Conservation (phyloP, 2,888 invertebrate species). For the Acanthopleura granulata region DNA sequence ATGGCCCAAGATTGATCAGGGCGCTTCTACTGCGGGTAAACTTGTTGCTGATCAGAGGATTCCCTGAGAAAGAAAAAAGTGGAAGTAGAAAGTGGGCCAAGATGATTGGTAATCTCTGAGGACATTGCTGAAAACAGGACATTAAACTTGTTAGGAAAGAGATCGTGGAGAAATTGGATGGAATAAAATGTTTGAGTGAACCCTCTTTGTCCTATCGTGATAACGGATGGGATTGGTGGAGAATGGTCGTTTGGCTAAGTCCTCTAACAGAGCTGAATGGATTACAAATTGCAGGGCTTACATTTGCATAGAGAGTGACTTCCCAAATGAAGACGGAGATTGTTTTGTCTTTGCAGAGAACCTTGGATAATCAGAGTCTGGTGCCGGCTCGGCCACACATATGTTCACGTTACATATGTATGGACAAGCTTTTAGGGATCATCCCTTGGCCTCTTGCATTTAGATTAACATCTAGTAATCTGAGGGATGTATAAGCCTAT, state of each 20-base stretch:
- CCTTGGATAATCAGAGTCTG: too few species aligned
- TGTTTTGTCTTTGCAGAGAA: background rate
- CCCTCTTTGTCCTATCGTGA: background rate
- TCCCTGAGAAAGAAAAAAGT: too few species aligned
- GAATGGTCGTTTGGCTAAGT: background rate
- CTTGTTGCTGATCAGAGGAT: too few species aligned
- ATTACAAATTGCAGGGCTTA: slow-evolving; percentile 11
- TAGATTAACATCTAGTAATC: too few species aligned
- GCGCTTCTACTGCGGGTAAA: too few species aligned
- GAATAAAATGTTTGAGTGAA: slow-evolving; percentile 2
- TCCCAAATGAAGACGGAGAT: slow-evolving; percentile 4
- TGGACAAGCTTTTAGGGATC: too few species aligned
- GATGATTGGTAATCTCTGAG: background rate
- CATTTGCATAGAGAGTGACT: slow-evolving; percentile 17
- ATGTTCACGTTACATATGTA: too few species aligned
- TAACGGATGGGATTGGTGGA: background rate
- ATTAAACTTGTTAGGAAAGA: slow-evolving; percentile 8
- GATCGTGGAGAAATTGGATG: slow-evolving; percentile 9
- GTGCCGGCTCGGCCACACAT: too few species aligned
- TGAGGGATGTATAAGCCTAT: too few species aligned
- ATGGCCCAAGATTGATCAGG: too few species aligned
- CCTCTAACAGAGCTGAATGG: background rate
- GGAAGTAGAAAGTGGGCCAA: background rate
- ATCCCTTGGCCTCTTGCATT: too few species aligned
- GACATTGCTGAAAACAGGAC: background rate